These are phyloP conservation scores for Spatulosminthurus flaviceps DNA, from an alignment of 2,888 invertebrate species.

Conservation along the genomic window DNA sequence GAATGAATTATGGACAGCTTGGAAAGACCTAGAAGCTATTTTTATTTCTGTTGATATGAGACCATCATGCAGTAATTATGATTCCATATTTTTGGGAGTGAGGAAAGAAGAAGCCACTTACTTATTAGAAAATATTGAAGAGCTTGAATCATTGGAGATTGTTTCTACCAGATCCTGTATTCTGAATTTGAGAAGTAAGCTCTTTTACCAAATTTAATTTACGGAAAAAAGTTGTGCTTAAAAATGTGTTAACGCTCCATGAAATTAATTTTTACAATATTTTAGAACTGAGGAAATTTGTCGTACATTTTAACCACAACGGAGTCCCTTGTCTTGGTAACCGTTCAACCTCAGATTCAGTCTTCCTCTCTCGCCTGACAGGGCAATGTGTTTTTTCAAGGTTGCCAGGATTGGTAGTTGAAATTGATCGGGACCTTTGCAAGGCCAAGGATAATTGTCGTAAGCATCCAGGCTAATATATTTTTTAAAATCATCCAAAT, in stretches of 20 bases:
- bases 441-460: not conserved
- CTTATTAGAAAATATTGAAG: not conserved
- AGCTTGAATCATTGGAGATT: not conserved
- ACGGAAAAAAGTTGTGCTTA: too few relatives aligned
- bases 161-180: not conserved
- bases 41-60: not conserved
- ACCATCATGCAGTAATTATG: not conserved
- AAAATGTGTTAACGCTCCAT: too few relatives aligned
- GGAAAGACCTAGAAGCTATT: not conserved
- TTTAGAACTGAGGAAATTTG: not conserved
- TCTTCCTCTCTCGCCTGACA: not conserved
- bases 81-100: not conserved
- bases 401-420: not conserved
- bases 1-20: slow-evolving; percentile 1
- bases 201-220: not conserved
- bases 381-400: not conserved
- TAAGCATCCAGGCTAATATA: not conserved
- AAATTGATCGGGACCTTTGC: slow-evolving; percentile 4
- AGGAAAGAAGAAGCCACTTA: not conserved
- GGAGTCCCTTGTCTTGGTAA: not conserved
- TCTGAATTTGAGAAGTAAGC: not conserved
- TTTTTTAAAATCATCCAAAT: not conserved
- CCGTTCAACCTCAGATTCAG: not conserved
- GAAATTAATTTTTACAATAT: not conserved
- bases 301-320: not conserved